Conservation (phyloP, 2,888 invertebrate genomes). For the Tipula vernalis region DNA sequence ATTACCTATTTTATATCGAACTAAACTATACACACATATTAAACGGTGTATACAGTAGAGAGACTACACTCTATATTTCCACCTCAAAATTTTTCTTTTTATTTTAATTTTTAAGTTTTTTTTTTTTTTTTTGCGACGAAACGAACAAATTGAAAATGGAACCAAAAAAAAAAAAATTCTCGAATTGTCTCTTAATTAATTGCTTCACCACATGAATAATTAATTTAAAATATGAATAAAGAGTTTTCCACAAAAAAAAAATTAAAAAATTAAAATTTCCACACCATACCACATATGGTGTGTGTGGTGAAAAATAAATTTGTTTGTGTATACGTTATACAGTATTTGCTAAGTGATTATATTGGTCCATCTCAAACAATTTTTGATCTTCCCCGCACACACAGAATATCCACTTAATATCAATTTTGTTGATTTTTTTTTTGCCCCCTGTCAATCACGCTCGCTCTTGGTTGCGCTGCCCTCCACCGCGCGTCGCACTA, state of each 20-base stretch:
- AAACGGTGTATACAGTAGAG: background rate
- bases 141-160: background rate
- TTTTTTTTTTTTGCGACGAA: background rate
- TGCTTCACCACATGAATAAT: conserved; percentile 8
- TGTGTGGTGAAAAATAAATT: background rate
- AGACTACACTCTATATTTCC: background rate
- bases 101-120: background rate
- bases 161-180: background rate
- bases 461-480: background rate
- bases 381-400: background rate
- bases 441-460: background rate
- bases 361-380: background rate
- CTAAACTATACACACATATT: background rate
- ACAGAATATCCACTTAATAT: background rate
- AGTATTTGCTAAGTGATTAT: background rate
- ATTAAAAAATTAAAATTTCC: background rate
- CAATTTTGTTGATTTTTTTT: background rate
- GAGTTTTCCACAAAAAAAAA: background rate
- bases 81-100: background rate
- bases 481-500: background rate
- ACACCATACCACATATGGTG: background rate
- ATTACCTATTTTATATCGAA: background rate
- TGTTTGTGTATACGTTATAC: background rate
- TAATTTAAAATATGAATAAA: conserved; percentile 6
- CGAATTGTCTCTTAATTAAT: conserved; percentile 10